Conservation (phyloP, 1,140 invertebrate genomes). For the Platyscapa corneri region DNA sequence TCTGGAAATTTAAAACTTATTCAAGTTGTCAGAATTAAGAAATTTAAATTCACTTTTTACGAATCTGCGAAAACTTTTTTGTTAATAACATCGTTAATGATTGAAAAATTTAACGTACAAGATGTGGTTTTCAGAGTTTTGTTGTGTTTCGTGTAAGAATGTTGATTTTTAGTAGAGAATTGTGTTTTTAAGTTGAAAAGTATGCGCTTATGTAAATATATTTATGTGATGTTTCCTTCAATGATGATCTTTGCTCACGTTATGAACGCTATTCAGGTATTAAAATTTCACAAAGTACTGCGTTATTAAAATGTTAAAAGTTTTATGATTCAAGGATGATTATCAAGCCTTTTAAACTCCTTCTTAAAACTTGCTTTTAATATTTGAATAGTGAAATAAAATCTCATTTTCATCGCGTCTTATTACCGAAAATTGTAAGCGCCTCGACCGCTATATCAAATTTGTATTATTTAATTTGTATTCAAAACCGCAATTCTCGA, state of each 20-base stretch:
- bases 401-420: slow-evolving; percentile 23
- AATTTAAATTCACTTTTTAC: background rate
- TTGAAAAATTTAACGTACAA: background rate
- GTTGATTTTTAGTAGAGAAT: background rate
- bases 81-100: background rate
- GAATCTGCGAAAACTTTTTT: background rate
- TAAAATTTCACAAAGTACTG: slow-evolving; percentile 18
- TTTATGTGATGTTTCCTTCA: too few relatives aligned
- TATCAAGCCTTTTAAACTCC: slow-evolving; percentile 16
- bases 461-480: slow-evolving; percentile 1
- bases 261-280: slow-evolving; percentile 14
- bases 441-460: background rate
- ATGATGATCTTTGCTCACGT: slow-evolving; percentile 16
- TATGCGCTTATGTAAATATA: background rate
- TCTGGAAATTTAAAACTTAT: background rate
- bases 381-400: slow-evolving; percentile 21
- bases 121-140: background rate
- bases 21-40: background rate
- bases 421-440: slow-evolving; percentile 12
- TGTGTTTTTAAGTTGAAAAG: background rate
- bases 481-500: background rate
- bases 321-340: background rate
- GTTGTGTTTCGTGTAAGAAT: background rate
- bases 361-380: slow-evolving; percentile 31
- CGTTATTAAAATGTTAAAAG: slow-evolving; percentile 28